Evolutionary conservation across 2,888 invertebrate genomes (phyloP), one percentile per base, ranked within the genome.

Genomic region (Gymnocheta viridis): DNA sequence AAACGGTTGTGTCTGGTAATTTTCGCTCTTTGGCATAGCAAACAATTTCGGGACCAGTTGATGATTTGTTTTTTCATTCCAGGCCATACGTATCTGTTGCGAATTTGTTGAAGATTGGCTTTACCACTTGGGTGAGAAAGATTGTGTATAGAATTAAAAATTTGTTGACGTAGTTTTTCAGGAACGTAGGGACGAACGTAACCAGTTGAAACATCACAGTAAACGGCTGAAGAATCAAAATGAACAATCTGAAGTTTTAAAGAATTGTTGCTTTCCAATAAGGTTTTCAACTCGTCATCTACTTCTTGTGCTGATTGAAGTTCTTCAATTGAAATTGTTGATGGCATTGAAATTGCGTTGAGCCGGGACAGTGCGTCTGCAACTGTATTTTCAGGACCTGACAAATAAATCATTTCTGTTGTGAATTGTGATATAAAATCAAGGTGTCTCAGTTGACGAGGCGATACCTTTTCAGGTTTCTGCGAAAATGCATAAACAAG

Each of bases 31-130:
- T 82, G 74, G 17, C 76, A 83, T 9, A 19, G 14, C 12, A 69
- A 9, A 32, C 78, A 84, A 12, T n/a, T 54, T n/a, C 69, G 60
- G 1, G 56, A 49, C 82, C 82, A 82, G 14, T 29, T 38, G 0
- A 14, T 27, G 0, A 82, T 35, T 35, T 85, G 80, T 2, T 54
- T 56, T 9, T 85, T 85, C 66, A 86, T 87, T 10, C 27, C 35
- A 0, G 78, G 83, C 84, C 86, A 86, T 10, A 85, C 78, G 22
- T 66, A 83, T 4, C 51, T 62, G 14, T n/a, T 72, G 47, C 62
- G 47, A 3, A 86, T 76, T 9, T 82, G 72, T 41, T 82, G 82
- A 19, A 66, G 54, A 4, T 9, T 79, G 10, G 64, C 22, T 35
- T 72, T 70, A 14, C 51, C 64, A 19, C 64, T 27, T 12, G 67